Evolutionary conservation across 2,113 vertebrate genomes (phyloP).

Genomic region (Chauna torquata): DNA sequence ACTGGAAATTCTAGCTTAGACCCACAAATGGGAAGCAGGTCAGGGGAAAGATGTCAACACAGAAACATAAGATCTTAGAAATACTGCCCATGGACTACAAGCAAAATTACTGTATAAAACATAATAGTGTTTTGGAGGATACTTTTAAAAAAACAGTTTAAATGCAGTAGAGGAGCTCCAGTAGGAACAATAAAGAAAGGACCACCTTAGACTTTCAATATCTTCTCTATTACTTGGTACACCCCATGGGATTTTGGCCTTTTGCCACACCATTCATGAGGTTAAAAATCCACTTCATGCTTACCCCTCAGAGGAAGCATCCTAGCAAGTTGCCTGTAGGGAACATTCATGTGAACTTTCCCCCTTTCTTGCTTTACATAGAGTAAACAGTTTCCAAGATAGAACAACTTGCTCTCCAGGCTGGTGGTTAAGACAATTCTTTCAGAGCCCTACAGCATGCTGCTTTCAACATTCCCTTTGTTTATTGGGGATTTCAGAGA

Average conservation of each 20-base stretch:
- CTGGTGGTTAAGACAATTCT: not conserved
- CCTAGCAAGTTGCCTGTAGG: not conserved
- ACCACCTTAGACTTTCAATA: not conserved
- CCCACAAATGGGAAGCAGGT: not conserved
- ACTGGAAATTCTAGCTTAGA: not conserved
- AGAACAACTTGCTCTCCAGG: not conserved
- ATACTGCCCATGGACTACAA: not conserved
- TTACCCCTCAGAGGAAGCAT: not conserved
- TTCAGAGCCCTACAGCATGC: not conserved
- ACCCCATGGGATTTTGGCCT: not conserved
- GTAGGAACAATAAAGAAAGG: not conserved
- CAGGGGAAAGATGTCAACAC: not conserved
- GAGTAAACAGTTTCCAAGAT: not conserved
- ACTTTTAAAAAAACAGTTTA: not conserved
- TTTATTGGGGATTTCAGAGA: not conserved
- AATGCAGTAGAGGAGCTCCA: not conserved
- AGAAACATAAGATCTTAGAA: not conserved
- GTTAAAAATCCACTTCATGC: not conserved
- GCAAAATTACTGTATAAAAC: not conserved
- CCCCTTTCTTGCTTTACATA: accelerated
- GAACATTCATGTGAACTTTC: not conserved
- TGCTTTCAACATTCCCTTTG: not conserved
- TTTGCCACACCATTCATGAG: not conserved
- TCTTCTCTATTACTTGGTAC: not conserved
- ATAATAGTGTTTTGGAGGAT: not conserved